Conservation (phyloP, 2,888 invertebrate genomes). For the Ormia ochracea region DNA sequence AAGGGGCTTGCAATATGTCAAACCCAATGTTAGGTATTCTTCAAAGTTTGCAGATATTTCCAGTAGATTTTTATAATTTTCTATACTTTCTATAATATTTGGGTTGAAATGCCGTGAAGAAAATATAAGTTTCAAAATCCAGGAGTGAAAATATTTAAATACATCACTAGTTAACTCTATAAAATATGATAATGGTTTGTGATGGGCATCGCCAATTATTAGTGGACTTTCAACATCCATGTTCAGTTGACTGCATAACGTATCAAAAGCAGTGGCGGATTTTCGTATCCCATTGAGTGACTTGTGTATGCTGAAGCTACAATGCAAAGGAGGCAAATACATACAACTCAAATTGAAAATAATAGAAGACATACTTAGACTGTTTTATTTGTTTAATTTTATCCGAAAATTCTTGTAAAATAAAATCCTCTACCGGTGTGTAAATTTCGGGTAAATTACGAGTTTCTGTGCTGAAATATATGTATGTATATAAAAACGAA, state of each 20-base stretch:
- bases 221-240: constrained; percentile 66
- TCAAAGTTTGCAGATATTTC: constrained; percentile 68
- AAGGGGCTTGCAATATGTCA: constrained; percentile 70
- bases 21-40: constrained; percentile 66
- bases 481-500: not conserved
- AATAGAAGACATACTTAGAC: constrained; percentile 66
- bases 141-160: constrained; percentile 69
- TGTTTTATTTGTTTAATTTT: constrained; percentile 66
- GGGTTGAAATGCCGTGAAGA: constrained; percentile 71
- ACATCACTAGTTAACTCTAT: constrained; percentile 68
- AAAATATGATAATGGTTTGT: constrained; percentile 67
- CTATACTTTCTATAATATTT: constrained; percentile 66
- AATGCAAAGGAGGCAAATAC: not conserved
- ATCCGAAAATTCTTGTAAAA: constrained; percentile 70
- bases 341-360: not conserved
- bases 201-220: constrained; percentile 69
- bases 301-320: constrained; percentile 61
- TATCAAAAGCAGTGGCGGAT: constrained; percentile 66
- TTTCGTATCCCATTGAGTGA: constrained; percentile 61
- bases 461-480: constrained; percentile 64
- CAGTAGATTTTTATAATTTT: constrained; percentile 67
- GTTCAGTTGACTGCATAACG: constrained; percentile 65
- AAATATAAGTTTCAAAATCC: constrained; percentile 67
- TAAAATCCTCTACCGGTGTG: constrained; percentile 69
- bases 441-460: constrained; percentile 70